Evolutionary conservation across 2,888 invertebrate genomes (phyloP).

Genomic region (Dysmachus trigonus): DNA sequence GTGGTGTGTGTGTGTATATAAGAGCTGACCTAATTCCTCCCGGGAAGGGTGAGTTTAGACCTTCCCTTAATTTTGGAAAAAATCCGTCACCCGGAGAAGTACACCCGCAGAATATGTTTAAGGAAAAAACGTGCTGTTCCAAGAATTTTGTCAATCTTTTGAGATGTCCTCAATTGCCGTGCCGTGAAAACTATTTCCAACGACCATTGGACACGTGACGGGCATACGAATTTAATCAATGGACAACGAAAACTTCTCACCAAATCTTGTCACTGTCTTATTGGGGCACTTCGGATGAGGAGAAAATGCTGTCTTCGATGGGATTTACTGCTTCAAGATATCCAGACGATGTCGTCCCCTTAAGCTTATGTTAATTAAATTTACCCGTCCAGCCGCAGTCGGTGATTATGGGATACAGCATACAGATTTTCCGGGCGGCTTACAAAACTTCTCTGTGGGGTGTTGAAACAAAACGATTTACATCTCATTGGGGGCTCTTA

Average conservation of each 20-base stretch:
- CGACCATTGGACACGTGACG: not conserved
- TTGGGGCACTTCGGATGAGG: not conserved
- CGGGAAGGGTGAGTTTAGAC: not conserved
- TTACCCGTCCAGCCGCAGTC: not conserved
- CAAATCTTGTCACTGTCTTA: constrained; percentile 19
- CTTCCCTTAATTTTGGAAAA: not conserved
- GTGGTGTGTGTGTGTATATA: not conserved
- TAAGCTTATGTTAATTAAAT: constrained; percentile 28
- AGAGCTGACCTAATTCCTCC: not conserved
- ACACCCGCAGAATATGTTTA: constrained; percentile 17
- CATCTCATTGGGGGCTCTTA: constrained; percentile 25
- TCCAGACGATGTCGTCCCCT: not conserved
- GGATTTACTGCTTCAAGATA: not conserved
- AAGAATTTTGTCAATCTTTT: constrained; percentile 19
- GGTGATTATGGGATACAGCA: constrained; percentile 25
- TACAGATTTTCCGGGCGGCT: not conserved
- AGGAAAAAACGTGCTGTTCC: constrained; percentile 5
- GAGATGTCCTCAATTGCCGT: not conserved
- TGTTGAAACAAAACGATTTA: constrained; percentile 18
- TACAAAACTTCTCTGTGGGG: not conserved
- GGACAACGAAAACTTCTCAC: not conserved
- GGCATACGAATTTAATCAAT: constrained; percentile 9
- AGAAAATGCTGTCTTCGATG: not conserved
- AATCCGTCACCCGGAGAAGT: not conserved
- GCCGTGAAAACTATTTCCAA: not conserved